Evolutionary conservation across 2,113 vertebrate species (phyloP), one percentile per base, ranked within the genome.

Genomic region (Centropus bengalensis): DNA sequence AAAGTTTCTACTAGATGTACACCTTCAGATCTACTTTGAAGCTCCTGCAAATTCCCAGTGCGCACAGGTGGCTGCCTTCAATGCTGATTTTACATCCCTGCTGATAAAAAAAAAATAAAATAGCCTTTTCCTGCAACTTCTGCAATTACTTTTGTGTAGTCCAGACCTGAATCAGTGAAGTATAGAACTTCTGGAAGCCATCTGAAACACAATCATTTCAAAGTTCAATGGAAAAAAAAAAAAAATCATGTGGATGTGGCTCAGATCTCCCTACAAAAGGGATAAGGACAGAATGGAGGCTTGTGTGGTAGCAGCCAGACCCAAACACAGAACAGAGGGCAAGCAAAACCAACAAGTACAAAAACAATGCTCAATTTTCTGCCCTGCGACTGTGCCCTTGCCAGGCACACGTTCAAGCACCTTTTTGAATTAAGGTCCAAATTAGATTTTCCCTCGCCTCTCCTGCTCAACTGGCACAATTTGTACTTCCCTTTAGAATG

Each of bases 221-320:
- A 80, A 93, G 78, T 77, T 77, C 63, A 85, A 69, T 24, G 55
- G 38, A 40, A 59, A 70, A 80, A 33, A 80, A 59, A 70, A 80
- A 32, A 80, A 64, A 82, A 21, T 13, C 4, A 2, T 0, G 0
- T 3, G 17, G 66, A 70, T 51, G 68, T 2, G 5, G 36, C 33
- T 33, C 79, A 74, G 27, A 38, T 12, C 32, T 81, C 82, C 40
- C 36, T 47, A 64, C 28, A 40, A 33, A 88, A 70, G 10, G 28
- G 30, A 7, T 19, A 64, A 79, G n/a, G 70, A 36, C 24, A 69
- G 58, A 33, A 32, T 33, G 56, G 40, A 64, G 16, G 17, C 30
- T 18, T 58, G 13, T 36, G 12, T 23, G 32, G 55, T 5, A 88
- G 58, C 32, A 66, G 45, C 10, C 22, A 33, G 56, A 17, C 28